Evolutionary conservation across 2,113 vertebrate species (phyloP).

Genomic region (Lepisosteus osseus): DNA sequence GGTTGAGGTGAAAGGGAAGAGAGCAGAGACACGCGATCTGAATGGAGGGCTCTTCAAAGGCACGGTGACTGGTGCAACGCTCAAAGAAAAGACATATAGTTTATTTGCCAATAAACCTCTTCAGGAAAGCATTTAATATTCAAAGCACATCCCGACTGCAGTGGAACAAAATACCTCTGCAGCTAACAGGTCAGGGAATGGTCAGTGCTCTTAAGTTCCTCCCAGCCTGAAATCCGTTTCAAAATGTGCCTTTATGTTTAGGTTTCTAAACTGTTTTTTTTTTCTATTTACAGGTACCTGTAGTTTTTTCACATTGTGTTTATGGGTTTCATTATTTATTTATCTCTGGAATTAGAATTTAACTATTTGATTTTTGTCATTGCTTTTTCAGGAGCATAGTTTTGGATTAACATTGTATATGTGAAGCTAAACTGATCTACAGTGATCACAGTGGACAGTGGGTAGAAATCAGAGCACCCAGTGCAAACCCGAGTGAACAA

Average conservation of each 20-base stretch:
- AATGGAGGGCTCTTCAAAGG: background rate
- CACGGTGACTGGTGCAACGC: slow-evolving; percentile 30
- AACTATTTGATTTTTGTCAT: too few species aligned
- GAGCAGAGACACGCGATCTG: slow-evolving; percentile 1
- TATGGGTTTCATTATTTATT: too few species aligned
- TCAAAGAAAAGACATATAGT: slow-evolving; percentile 24
- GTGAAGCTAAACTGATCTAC: background rate
- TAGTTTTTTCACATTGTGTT: too few species aligned
- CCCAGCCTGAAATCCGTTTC: too few species aligned
- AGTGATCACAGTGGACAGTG: too few species aligned
- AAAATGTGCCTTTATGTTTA: too few species aligned
- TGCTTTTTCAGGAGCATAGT: too few species aligned
- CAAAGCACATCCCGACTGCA: slow-evolving; percentile 66
- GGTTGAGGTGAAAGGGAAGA: slow-evolving; percentile 24
- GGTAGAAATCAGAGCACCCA: too few species aligned
- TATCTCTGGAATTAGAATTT: too few species aligned
- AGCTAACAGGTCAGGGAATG: background rate
- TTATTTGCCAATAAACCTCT: slow-evolving; percentile 46
- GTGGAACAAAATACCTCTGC: slow-evolving; percentile 43
- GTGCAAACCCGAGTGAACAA: too few species aligned
- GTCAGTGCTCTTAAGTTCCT: background rate
- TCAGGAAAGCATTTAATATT: slow-evolving; percentile 64
- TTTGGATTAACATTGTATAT: slow-evolving; percentile 12
- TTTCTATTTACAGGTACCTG: too few species aligned
- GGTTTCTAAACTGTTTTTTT: too few species aligned